Evolutionary conservation across 1,140 invertebrate species (phyloP).

Genomic region (Drosophila virilis): DNA sequence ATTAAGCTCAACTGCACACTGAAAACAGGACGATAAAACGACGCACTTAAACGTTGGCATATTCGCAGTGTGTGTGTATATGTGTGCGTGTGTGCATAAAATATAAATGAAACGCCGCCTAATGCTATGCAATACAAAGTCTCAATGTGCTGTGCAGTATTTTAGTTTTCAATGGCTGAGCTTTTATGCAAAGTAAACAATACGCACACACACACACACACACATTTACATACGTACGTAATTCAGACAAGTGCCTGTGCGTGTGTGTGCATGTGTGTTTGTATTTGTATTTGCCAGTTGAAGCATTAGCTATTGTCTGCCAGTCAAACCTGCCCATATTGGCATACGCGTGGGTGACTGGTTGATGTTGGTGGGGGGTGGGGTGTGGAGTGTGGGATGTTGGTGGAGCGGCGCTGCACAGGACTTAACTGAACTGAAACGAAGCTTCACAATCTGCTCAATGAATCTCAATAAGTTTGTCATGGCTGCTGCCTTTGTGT

Average conservation of each 20-base stretch:
- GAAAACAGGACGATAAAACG: constrained; percentile 45
- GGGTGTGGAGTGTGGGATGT: neutral
- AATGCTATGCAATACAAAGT: constrained; percentile 77
- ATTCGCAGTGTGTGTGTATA: constrained; percentile 5
- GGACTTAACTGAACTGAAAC: constrained; percentile 50
- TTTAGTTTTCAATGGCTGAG: constrained; percentile 81
- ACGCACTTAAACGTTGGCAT: constrained; percentile 35
- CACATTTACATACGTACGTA: constrained; percentile 19
- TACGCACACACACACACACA: constrained; percentile 9
- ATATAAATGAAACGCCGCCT: constrained; percentile 79
- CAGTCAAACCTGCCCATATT: constrained; percentile 20
- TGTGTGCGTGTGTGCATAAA: constrained; percentile 69
- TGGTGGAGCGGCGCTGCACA: constrained; percentile 1
- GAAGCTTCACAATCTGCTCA: constrained; percentile 71
- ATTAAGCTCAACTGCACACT: constrained; percentile 75
- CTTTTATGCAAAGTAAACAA: constrained; percentile 80
- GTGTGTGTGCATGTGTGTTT: constrained; percentile 23
- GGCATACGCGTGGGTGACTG: neutral
- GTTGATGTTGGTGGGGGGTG: neutral
- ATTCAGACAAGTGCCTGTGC: constrained; percentile 39
- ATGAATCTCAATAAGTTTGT: constrained; percentile 81
- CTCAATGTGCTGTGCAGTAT: constrained; percentile 79
- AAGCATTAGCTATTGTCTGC: constrained; percentile 71
- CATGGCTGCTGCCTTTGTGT: constrained; percentile 38
- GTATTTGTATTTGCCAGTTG: constrained; percentile 71